Evolutionary conservation across 1,140 invertebrate species (phyloP).

Genomic region (Nixonia krombeini): DNA sequence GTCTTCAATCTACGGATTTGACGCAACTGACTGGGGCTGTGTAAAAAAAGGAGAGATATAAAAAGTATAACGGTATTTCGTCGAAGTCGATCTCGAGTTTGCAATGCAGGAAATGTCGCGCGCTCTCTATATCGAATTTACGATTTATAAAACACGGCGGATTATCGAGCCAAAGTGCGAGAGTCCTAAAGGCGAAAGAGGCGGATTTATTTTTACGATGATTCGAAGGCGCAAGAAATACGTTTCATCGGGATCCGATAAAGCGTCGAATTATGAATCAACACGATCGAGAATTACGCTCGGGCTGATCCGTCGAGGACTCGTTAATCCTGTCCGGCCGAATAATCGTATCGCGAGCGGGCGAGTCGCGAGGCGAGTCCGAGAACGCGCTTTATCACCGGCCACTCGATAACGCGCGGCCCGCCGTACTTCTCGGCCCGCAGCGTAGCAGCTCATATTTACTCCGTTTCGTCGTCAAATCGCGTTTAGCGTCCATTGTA

Average conservation of each 20-base stretch:
- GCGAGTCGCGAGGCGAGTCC: not conserved
- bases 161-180: no score
- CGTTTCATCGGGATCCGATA: slow-evolving; percentile 32
- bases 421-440: slow-evolving; percentile 3
- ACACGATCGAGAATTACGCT: slow-evolving; percentile 29
- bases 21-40: no score
- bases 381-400: slow-evolving; percentile 15
- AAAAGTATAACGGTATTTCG: no score
- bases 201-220: slow-evolving; percentile 4
- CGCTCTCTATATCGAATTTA: no score
- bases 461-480: slow-evolving; percentile 45
- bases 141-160: no score
- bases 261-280: slow-evolving; percentile 39
- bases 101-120: no score
- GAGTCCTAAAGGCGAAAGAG: no score
- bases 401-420: slow-evolving; percentile 1
- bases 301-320: slow-evolving; percentile 32
- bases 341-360: not conserved
- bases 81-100: no score
- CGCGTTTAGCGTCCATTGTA: slow-evolving; percentile 37
- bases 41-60: no score
- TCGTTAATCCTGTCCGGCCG: slow-evolving; percentile 22
- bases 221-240: slow-evolving; percentile 10
- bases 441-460: slow-evolving; percentile 10
- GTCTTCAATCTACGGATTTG: no score